A percentile compares a stretch with the other conserved stretches of the same genome.
These are phyloP conservation scores for Chloroceryle amazona DNA, from an alignment of 2,797 vertebrate species.

Conservation along the genomic window DNA sequence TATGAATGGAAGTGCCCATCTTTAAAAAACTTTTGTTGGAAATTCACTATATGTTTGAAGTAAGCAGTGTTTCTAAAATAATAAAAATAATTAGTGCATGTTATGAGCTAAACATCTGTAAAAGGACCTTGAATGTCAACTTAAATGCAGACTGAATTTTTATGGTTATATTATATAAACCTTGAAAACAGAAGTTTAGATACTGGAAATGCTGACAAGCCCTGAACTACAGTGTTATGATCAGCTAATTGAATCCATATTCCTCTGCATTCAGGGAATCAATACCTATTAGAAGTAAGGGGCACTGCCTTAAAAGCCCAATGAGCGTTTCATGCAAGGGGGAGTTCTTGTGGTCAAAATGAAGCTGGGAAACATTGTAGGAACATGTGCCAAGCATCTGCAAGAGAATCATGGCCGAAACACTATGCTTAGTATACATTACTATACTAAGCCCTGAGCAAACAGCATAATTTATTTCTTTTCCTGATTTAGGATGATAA, in stretches of 20 bases:
- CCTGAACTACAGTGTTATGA: conserved; percentile 28
- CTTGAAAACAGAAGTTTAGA: conserved; percentile 29
- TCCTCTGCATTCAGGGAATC: conserved; percentile 41
- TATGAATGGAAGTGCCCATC: neutral
- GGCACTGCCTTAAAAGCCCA: conserved; percentile 17
- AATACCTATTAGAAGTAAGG: conserved; percentile 55
- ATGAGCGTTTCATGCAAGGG: neutral
- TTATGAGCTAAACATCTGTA: conserved; percentile 1
- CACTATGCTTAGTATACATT: neutral
- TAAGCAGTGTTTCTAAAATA: neutral
- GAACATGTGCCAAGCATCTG: neutral
- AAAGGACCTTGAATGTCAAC: neutral
- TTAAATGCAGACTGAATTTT: neutral
- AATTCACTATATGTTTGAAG: neutral
- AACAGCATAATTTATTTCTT: neutral
- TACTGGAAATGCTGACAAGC: conserved; percentile 26
- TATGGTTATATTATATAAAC: conserved; percentile 16
- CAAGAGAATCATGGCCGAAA: neutral
- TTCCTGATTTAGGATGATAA: neutral
- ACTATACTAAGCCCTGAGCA: neutral
- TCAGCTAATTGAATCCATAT: conserved; percentile 60
- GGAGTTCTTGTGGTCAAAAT: neutral
- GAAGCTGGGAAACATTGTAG: neutral
- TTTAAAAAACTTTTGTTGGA: neutral
- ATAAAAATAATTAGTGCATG: conserved; percentile 5